A percentile compares a stretch with the other conserved stretches of the same genome.
These are phyloP conservation scores for Astur gentilis DNA, from an alignment of 2,113 vertebrate genomes.

Conservation along the genomic window DNA sequence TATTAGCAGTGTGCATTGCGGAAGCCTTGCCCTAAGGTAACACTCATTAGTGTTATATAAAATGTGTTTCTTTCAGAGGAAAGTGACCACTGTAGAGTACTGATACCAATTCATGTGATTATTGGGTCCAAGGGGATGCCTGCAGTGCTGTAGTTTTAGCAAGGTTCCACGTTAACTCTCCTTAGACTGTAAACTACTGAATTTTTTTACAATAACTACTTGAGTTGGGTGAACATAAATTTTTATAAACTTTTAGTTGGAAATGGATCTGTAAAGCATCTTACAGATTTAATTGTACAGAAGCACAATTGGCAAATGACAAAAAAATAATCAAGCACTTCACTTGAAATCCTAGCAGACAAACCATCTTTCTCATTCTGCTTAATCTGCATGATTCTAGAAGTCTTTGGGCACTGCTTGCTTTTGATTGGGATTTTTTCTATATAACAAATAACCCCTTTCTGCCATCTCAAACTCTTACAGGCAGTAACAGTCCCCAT, in stretches of 20 bases:
- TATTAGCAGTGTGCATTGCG: background rate
- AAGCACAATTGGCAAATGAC: background rate
- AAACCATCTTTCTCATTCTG: background rate
- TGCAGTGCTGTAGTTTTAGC: background rate
- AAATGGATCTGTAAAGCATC: background rate
- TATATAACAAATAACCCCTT: background rate
- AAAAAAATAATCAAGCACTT: background rate
- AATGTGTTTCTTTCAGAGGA: background rate
- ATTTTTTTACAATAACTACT: background rate
- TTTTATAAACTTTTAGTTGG: background rate
- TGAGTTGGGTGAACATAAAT: background rate
- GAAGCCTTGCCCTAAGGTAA: background rate
- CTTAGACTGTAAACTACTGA: background rate
- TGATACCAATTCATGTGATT: rapidly evolving
- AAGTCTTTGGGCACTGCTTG: background rate
- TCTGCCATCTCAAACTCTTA: background rate
- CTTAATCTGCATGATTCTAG: background rate
- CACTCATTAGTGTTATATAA: background rate
- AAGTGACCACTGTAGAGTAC: background rate
- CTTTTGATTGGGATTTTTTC: background rate
- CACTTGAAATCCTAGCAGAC: background rate
- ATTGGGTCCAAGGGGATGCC: background rate
- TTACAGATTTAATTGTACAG: background rate
- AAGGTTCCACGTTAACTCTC: background rate
- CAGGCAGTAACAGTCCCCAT: constrained; percentile 86